Evolutionary conservation across 2,888 invertebrate species (phyloP).

Genomic region (Philereme transversata): DNA sequence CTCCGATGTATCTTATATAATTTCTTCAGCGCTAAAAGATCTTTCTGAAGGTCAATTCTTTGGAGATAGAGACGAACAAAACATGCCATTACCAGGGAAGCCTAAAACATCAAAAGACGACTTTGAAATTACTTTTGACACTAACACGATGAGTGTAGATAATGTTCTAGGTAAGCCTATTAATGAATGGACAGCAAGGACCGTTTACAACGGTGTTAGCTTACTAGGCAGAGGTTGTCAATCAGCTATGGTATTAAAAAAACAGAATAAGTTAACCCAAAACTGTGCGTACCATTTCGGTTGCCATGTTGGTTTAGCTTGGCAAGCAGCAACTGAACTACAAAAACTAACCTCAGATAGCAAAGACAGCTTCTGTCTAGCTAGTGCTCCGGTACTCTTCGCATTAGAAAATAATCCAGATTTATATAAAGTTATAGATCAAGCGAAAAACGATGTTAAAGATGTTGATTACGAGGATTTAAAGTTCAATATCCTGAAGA

Average conservation of each 20-base stretch:
- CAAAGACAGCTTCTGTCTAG: conserved; percentile 88
- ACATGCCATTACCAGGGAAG: conserved; percentile 88
- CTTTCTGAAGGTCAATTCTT: conserved; percentile 93
- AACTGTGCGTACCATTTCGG: conserved; percentile 91
- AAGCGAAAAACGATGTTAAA: conserved; percentile 86
- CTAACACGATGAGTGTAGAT: conserved; percentile 62
- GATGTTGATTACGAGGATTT: conserved; percentile 87
- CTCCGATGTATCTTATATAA: conserved; percentile 90
- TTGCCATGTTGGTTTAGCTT: conserved; percentile 91
- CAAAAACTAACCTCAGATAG: conserved; percentile 82
- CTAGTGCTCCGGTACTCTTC: conserved; percentile 93
- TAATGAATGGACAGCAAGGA: conserved; percentile 89
- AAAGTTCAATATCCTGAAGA: conserved; percentile 76
- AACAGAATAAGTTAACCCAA: conserved; percentile 87
- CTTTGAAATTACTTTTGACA: conserved; percentile 68
- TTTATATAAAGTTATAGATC: conserved; percentile 85
- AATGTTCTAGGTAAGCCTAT: conserved; percentile 83
- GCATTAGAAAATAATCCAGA: conserved; percentile 91
- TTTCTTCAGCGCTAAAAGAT: conserved; percentile 92
- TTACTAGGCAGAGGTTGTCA: conserved; percentile 90
- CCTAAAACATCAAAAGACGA: conserved; percentile 73
- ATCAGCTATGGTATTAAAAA: conserved; percentile 90
- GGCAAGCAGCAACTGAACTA: conserved; percentile 87
- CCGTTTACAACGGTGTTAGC: conserved; percentile 88
- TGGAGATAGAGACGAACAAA: conserved; percentile 89